Conservation (phyloP, 2,113 vertebrate species). For the Rhabdornis inornatus region DNA sequence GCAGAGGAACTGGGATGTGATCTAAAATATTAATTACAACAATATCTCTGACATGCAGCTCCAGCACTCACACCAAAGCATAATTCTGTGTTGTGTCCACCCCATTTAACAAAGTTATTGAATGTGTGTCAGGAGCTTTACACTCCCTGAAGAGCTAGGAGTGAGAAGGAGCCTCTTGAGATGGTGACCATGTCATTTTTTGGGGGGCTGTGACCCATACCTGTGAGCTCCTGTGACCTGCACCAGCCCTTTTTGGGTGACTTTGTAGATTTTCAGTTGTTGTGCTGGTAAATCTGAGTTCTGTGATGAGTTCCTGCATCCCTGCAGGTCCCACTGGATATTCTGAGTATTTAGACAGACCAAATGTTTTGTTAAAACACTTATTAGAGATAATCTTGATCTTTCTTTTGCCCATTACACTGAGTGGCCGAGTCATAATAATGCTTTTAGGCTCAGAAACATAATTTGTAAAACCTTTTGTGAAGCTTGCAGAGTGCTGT, state of each 20-base stretch:
- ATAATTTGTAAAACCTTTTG: not conserved
- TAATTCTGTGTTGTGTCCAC: not conserved
- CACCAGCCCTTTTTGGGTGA: not conserved
- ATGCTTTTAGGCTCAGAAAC: not conserved
- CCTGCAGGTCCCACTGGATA: not conserved
- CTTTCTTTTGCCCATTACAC: not conserved
- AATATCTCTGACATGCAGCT: not conserved
- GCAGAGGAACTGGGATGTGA: not conserved
- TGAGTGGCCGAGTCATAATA: not conserved
- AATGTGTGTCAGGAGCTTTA: not conserved
- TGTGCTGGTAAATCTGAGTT: not conserved
- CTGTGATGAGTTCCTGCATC: accelerated
- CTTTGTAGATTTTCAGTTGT: accelerated
- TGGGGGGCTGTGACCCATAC: not conserved
- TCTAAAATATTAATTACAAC: not conserved
- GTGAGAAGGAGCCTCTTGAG: not conserved
- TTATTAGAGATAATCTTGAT: not conserved
- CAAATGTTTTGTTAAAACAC: not conserved
- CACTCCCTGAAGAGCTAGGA: accelerated
- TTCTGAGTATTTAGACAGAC: not conserved
- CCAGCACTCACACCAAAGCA: not conserved
- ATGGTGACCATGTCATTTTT: accelerated
- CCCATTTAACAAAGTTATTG: not conserved
- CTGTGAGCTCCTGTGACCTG: accelerated
- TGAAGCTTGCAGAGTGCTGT: not conserved